Base-by-base conservation (phyloP, 2,888 invertebrate species). In the Tortrix viridana region DNA sequence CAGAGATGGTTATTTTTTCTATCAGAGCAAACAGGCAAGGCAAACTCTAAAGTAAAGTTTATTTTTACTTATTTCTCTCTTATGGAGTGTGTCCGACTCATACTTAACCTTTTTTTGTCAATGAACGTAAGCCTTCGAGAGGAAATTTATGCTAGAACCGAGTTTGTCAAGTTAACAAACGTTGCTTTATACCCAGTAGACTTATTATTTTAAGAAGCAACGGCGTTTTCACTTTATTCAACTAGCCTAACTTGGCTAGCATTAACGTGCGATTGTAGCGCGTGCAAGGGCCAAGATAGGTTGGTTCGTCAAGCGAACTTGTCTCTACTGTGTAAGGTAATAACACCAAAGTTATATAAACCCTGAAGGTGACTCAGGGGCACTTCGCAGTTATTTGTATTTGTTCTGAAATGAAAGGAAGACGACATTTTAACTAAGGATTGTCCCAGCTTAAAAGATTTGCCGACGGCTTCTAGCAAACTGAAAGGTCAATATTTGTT, bases 131-230 rank as follows among this genome's bases (percentile, higher is more conserved):
- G 44, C 57, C 46, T 62, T 47, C 41, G 52, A 26, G 38, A 38
- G 74, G 73, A 71, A 74, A 78, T 77, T 76, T 75, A 61, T 73
- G 67, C 69, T 65, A 56, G 55, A 56, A 67, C 70, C 61, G 71
- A 76, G 70, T 65, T 70, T 62, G 65, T 72, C 64, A 70, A 72
- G 67, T 71, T 71, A 76, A 74, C 67, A 66, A 73, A 72, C 67
- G 65, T 67, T 73, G 71, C 66, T 55, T 66, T 67, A 54, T 43
- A 50, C 38, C 62, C 56, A 32, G 32, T 32, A 12, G 12, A 9
- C 32, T 32, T 32, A 32, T 32, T 32, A 9, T 12, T 12, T 32
- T 32, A 32, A 9, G 32, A 32, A 12, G 32, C 32, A 32, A 32
- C 12, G 32, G 3, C 32, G 12, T 32, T 9, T 7, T 32, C 32